phyloP scores from a whole-genome alignment of 2,113 vertebrate species.

The Brachirus orientalis region DNA sequence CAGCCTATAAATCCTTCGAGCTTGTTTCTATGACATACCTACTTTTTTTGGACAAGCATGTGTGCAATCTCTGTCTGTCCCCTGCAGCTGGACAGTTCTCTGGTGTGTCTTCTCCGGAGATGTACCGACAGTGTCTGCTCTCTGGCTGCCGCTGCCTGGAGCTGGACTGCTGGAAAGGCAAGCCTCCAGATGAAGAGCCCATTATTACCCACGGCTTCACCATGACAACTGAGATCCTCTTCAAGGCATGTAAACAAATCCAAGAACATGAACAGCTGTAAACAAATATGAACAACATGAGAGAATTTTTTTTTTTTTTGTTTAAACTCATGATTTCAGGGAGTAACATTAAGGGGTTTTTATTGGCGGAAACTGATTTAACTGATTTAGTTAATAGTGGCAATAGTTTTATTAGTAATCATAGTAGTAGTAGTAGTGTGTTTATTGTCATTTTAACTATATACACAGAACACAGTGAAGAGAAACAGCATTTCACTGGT shows the following conservation, averaged over 20 bases:
- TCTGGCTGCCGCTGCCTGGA: slow-evolving; percentile 95
- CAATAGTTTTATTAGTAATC: too few species aligned
- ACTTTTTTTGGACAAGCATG: not conserved
- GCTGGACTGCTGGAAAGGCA: slow-evolving; percentile 98
- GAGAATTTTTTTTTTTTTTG: too few species aligned
- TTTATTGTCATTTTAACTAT: too few species aligned
- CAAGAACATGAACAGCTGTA: not conserved
- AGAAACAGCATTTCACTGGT: too few species aligned
- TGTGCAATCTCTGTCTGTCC: slow-evolving; percentile 1
- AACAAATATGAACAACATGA: too few species aligned
- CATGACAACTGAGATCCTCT: slow-evolving; percentile 98
- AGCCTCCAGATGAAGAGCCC: slow-evolving; percentile 94
- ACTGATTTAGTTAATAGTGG: too few species aligned
- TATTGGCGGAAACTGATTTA: too few species aligned
- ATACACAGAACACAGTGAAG: too few species aligned
- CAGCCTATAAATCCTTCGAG: not conserved
- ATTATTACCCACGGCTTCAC: slow-evolving; percentile 98
- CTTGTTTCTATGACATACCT: not conserved
- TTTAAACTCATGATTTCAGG: too few species aligned
- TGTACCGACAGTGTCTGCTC: slow-evolving; percentile 96
- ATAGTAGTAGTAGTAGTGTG: too few species aligned
- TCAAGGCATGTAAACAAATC: slow-evolving; percentile 80
- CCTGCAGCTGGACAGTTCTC: slow-evolving; percentile 94
- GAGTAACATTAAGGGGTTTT: too few species aligned
- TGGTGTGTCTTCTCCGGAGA: slow-evolving; percentile 93